These are phyloP conservation scores for Ptilonorhynchus violaceus DNA, from an alignment of 2,113 vertebrate species.

Conservation along the genomic window DNA sequence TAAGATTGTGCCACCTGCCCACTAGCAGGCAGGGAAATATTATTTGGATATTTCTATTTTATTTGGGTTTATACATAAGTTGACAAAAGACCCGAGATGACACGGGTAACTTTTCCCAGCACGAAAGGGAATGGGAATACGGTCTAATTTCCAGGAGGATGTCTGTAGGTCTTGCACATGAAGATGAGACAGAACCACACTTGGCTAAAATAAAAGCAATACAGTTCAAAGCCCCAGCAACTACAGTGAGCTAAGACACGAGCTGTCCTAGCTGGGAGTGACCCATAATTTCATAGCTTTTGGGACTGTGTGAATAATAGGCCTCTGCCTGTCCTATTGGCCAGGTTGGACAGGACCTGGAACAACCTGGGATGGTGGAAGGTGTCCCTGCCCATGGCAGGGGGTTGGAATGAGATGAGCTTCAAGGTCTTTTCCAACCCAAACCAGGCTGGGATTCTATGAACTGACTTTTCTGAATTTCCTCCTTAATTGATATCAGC, in stretches of 20 bases:
- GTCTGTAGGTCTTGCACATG: no score
- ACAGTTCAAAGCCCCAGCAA: background rate
- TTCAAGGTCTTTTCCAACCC: background rate
- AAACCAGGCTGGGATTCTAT: background rate
- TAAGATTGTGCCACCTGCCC: constrained; percentile 42
- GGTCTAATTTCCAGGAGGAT: background rate
- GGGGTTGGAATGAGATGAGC: background rate
- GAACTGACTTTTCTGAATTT: background rate
- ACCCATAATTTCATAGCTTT: background rate
- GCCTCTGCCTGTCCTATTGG: background rate
- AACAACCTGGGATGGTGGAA: background rate
- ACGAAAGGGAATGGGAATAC: background rate
- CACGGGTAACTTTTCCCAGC: background rate
- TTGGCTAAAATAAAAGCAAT: background rate
- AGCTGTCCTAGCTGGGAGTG: background rate
- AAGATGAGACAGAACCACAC: background rate
- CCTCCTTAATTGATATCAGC: background rate
- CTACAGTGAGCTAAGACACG: background rate
- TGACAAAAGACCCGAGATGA: background rate
- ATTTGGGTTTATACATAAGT: constrained; percentile 15
- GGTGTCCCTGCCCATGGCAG: background rate
- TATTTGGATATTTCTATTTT: constrained; percentile 11
- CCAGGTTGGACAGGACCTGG: background rate
- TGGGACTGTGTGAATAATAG: background rate
- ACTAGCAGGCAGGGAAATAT: background rate